A percentile compares a stretch with the other conserved stretches of the same genome.
These are phyloP conservation scores for Nezara viridula DNA, from an alignment of 2,888 invertebrate species.

Conservation along the genomic window DNA sequence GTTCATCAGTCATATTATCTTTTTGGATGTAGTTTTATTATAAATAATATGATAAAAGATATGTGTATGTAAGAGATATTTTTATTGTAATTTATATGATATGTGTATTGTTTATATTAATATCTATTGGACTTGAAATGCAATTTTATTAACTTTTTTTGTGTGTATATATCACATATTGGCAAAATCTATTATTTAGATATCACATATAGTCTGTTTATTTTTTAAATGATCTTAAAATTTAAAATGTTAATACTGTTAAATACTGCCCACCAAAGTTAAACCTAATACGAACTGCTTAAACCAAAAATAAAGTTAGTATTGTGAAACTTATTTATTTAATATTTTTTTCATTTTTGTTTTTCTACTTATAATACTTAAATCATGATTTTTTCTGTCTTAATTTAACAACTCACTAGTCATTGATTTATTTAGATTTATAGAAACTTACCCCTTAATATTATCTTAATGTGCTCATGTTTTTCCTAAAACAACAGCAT, in stretches of 20 bases:
- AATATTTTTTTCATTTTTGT: not conserved
- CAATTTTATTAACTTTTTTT: not conserved
- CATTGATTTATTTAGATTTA: constrained; percentile 1
- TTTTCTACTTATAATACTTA: constrained; percentile 9
- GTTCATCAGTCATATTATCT: constrained; percentile 36
- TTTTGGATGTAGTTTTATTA: constrained; percentile 27
- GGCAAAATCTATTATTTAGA: not conserved
- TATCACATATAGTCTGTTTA: not conserved
- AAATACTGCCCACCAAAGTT: constrained; percentile 33
- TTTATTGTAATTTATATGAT: constrained; percentile 36
- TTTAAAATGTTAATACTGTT: not conserved
- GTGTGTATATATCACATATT: not conserved
- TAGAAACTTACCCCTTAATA: not conserved
- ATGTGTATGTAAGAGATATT: constrained; percentile 37
- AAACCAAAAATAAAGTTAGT: not conserved
- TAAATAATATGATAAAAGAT: constrained; percentile 12
- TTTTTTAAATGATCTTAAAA: not conserved
- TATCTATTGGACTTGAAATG: constrained; percentile 39
- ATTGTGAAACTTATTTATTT: not conserved
- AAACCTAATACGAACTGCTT: not conserved
- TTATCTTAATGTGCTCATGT: not conserved
- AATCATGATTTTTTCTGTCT: not conserved
- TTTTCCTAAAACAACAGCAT: not conserved
- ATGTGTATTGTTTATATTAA: not conserved
- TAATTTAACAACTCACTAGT: not conserved